Conservation (phyloP, 2,888 invertebrate species). For the Acleris sparsana region DNA sequence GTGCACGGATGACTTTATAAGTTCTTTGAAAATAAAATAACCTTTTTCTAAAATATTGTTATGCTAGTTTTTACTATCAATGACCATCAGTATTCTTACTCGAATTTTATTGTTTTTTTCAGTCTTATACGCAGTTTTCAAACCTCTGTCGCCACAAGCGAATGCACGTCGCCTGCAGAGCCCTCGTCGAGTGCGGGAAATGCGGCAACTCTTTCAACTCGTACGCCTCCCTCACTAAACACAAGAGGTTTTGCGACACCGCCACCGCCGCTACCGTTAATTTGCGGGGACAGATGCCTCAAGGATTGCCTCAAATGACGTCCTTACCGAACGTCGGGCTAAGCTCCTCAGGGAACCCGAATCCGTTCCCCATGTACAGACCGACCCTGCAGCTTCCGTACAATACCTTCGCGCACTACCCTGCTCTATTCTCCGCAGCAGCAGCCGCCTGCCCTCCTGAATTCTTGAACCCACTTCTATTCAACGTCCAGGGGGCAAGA, state of each 20-base stretch:
- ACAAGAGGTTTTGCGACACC: slow-evolving; percentile 97
- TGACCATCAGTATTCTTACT: not conserved
- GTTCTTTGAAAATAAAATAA: no score
- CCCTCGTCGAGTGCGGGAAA: slow-evolving; percentile 96
- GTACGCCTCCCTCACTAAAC: slow-evolving; percentile 95
- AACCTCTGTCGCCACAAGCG: slow-evolving; percentile 99
- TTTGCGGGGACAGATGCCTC: slow-evolving; percentile 74
- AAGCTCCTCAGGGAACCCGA: slow-evolving; percentile 73
- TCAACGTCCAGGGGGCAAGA: slow-evolving; percentile 83
- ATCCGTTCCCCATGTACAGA: slow-evolving; percentile 89
- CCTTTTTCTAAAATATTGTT: no score
- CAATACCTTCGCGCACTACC: slow-evolving; percentile 85
- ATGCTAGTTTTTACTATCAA: not conserved
- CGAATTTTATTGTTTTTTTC: slow-evolving; percentile 57
- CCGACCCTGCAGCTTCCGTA: slow-evolving; percentile 86
- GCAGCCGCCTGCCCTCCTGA: slow-evolving; percentile 83
- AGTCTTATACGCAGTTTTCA: slow-evolving; percentile 99
- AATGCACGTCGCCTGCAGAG: slow-evolving; percentile 98
- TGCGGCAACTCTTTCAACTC: slow-evolving; percentile 97
- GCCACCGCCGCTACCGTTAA: slow-evolving; percentile 80
- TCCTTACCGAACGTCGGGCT: slow-evolving; percentile 72
- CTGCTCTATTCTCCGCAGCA: slow-evolving; percentile 78
- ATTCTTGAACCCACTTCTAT: slow-evolving; percentile 86
- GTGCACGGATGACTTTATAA: no score
- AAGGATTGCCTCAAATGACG: slow-evolving; percentile 70